A percentile compares a stretch with the other conserved stretches of the same genome.
These are phyloP conservation scores for Psittacula cyanocephala DNA, from an alignment of 2,113 vertebrate genomes.

Conservation along the genomic window DNA sequence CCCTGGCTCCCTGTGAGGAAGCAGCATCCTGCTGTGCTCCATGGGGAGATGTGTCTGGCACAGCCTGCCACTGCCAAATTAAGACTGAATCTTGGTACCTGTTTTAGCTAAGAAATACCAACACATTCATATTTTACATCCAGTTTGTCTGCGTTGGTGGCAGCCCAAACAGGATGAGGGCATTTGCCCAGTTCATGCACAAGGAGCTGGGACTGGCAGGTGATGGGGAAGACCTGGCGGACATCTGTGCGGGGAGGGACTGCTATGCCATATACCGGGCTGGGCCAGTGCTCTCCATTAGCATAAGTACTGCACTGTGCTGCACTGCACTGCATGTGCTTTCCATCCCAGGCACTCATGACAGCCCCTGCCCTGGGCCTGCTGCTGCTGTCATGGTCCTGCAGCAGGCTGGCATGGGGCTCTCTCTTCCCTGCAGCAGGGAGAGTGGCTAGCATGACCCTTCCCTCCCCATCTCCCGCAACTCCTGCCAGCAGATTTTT, in stretches of 20 bases:
- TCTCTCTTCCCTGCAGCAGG: fast-evolving
- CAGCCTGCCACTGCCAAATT: fast-evolving
- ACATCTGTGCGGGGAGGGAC: slow-evolving; percentile 84
- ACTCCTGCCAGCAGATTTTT: fast-evolving
- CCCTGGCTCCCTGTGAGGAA: background rate
- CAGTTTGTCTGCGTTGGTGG: slow-evolving; percentile 88
- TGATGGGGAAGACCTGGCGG: slow-evolving; percentile 65
- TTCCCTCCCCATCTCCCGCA: background rate
- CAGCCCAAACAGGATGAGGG: slow-evolving; percentile 84
- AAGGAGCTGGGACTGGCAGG: slow-evolving; percentile 77
- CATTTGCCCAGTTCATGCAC: slow-evolving; percentile 83
- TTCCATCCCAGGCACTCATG: fast-evolving
- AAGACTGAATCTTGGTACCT: too few species aligned
- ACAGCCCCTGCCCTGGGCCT: background rate
- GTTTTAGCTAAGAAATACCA: background rate
- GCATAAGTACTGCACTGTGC: slow-evolving; percentile 57
- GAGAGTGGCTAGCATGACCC: fast-evolving
- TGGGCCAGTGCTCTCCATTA: slow-evolving; percentile 85
- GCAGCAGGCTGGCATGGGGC: fast-evolving
- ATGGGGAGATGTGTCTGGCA: background rate
- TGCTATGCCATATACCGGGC: slow-evolving; percentile 85
- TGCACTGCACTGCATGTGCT: fast-evolving
- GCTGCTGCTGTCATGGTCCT: fast-evolving
- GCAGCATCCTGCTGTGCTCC: fast-evolving
- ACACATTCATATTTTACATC: background rate